Evolutionary conservation across 2,113 vertebrate species (phyloP).

Genomic region (Lasiurus borealis): DNA sequence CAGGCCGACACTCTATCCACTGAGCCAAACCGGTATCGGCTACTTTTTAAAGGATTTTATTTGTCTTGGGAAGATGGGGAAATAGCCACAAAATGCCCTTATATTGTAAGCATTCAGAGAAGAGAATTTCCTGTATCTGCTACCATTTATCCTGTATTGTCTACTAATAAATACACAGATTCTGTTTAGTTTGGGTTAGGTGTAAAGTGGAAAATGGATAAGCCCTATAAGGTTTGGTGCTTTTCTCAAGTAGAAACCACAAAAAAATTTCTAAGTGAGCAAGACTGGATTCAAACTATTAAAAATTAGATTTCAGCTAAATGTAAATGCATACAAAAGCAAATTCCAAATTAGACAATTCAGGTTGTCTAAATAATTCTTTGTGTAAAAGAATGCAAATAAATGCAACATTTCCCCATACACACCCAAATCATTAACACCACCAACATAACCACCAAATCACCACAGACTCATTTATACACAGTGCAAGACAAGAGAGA

Average conservation of each 20-base stretch:
- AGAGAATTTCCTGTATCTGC: not conserved
- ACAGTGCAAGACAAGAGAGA: slow-evolving; percentile 5
- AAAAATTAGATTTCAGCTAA: slow-evolving; percentile 61
- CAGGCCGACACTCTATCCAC: too few species aligned
- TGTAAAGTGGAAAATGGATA: not conserved
- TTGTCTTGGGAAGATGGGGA: slow-evolving; percentile 1
- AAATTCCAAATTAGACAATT: slow-evolving; percentile 65
- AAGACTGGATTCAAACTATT: slow-evolving; percentile 37
- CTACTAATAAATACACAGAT: not conserved
- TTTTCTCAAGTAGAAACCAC: slow-evolving; percentile 5
- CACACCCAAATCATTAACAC: not conserved
- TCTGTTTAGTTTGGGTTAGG: not conserved
- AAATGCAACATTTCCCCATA: not conserved
- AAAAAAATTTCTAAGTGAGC: slow-evolving; percentile 54
- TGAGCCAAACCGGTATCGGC: too few species aligned
- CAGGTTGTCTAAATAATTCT: not conserved
- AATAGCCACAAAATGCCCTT: not conserved
- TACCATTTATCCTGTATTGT: not conserved
- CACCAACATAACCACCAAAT: not conserved
- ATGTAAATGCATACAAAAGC: slow-evolving; percentile 29
- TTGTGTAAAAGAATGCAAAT: slow-evolving; percentile 54
- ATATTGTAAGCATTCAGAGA: not conserved
- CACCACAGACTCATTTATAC: not conserved
- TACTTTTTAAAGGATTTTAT: not conserved
- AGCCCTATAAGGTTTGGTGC: not conserved